Conservation (phyloP, 2,113 vertebrate genomes). For the Pomatostomus ruficeps region DNA sequence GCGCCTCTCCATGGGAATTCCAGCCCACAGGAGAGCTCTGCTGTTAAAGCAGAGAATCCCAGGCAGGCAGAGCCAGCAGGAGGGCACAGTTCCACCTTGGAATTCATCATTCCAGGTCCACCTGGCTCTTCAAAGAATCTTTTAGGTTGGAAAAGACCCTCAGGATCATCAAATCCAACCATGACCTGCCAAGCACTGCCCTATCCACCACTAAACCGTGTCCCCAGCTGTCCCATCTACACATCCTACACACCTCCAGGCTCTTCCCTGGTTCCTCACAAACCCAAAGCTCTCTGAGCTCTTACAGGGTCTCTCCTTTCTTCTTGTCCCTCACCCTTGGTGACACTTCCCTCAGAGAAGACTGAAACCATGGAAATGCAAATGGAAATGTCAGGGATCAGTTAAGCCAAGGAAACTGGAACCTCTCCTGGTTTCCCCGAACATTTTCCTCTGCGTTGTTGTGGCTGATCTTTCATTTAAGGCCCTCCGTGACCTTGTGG, state of each 20-base stretch:
- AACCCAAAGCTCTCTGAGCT: background rate
- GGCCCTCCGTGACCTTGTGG: background rate
- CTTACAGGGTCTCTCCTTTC: background rate
- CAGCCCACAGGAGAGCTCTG: background rate
- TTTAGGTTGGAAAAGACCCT: background rate
- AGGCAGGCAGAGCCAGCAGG: background rate
- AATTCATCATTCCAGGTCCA: background rate
- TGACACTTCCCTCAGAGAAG: background rate
- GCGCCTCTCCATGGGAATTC: background rate
- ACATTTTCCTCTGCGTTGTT: background rate
- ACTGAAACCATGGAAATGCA: background rate
- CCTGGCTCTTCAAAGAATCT: background rate
- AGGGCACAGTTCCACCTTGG: background rate
- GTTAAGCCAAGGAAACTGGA: background rate
- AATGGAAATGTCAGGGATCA: background rate
- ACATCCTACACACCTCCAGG: background rate
- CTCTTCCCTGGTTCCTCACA: background rate
- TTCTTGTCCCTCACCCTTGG: background rate
- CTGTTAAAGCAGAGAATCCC: background rate
- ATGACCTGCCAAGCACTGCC: background rate
- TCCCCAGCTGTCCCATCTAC: background rate
- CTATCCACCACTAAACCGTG: background rate
- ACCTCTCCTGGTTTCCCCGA: background rate
- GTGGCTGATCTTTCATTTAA: background rate
- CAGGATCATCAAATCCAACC: background rate